These are phyloP conservation scores for Tetropium fuscum DNA, from an alignment of 2,888 invertebrate species.

Conservation along the genomic window DNA sequence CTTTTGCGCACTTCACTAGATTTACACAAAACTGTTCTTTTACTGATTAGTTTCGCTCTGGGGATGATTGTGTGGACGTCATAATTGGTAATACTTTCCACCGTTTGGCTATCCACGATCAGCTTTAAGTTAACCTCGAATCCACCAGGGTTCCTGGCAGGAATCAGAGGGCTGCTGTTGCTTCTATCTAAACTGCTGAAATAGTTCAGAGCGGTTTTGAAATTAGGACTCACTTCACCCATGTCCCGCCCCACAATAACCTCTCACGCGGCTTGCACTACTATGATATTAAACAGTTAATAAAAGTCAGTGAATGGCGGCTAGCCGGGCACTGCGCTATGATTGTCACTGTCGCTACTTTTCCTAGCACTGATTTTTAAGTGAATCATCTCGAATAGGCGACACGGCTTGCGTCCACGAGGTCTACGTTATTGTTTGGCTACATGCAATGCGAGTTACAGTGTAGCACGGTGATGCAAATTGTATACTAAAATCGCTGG, in stretches of 20 bases:
- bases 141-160: conserved; percentile 32
- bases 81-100: conserved; percentile 24
- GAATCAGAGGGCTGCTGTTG: conserved; percentile 29
- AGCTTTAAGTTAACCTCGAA: conserved; percentile 41
- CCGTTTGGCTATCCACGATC: conserved; percentile 39
- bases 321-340: neutral
- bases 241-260: conserved; percentile 2
- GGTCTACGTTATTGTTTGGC: conserved; percentile 5
- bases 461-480: conserved; percentile 9
- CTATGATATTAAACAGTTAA: conserved; percentile 16
- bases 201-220: conserved; percentile 38
- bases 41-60: conserved; percentile 30
- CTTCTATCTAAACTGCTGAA: conserved; percentile 39
- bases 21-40: conserved; percentile 20
- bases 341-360: conserved; percentile 1
- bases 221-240: conserved; percentile 25
- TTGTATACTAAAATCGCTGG: conserved; percentile 16
- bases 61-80: conserved; percentile 36
- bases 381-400: neutral
- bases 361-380: conserved; percentile 10
- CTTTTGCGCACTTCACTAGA: conserved; percentile 13
- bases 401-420: neutral
- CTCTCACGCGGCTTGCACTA: neutral
- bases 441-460: neutral
- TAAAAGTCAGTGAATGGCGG: conserved; percentile 17